A percentile compares a stretch with the other conserved stretches of the same genome.
These are phyloP conservation scores for Dendrolimus kikuchii DNA, from an alignment of 1,140 invertebrate genomes.

Conservation along the genomic window DNA sequence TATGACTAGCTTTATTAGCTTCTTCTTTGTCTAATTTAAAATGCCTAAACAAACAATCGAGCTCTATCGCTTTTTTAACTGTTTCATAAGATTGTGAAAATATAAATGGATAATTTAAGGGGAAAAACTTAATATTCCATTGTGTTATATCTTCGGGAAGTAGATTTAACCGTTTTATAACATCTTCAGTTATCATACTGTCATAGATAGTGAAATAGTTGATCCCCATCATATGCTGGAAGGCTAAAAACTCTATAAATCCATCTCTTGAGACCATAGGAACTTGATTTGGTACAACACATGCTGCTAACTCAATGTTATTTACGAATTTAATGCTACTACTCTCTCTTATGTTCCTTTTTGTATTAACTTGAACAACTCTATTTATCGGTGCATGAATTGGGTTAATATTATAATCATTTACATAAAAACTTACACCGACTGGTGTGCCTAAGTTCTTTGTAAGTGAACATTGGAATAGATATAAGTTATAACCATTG, in stretches of 20 bases:
- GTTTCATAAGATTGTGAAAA: constrained; percentile 62
- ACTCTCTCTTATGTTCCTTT: constrained; percentile 34
- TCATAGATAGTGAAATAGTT: constrained; percentile 73
- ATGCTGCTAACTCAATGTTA: constrained; percentile 67
- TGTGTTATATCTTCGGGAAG: constrained; percentile 69
- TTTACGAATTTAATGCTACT: constrained; percentile 64
- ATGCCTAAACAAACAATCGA: constrained; percentile 76
- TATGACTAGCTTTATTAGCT: constrained; percentile 67
- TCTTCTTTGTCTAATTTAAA: constrained; percentile 65
- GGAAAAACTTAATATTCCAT: constrained; percentile 69
- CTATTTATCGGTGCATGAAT: constrained; percentile 69
- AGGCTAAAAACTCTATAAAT: constrained; percentile 73
- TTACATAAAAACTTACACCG: constrained; percentile 70
- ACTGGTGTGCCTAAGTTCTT: constrained; percentile 64
- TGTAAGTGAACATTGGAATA: constrained; percentile 65
- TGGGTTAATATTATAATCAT: constrained; percentile 63
- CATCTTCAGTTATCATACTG: constrained; percentile 71
- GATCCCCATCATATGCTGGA: constrained; percentile 72
- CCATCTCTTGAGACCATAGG: constrained; percentile 65
- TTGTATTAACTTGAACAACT: constrained; percentile 61
- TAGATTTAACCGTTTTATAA: constrained; percentile 68
- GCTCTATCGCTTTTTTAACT: constrained; percentile 71
- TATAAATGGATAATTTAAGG: constrained; percentile 70
- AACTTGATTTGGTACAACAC: constrained; percentile 68
- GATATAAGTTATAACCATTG: constrained; percentile 55